Evolutionary conservation across 2,797 vertebrate genomes (phyloP), one percentile per base, ranked within the genome.

Genomic region (Diglossa cyanea): DNA sequence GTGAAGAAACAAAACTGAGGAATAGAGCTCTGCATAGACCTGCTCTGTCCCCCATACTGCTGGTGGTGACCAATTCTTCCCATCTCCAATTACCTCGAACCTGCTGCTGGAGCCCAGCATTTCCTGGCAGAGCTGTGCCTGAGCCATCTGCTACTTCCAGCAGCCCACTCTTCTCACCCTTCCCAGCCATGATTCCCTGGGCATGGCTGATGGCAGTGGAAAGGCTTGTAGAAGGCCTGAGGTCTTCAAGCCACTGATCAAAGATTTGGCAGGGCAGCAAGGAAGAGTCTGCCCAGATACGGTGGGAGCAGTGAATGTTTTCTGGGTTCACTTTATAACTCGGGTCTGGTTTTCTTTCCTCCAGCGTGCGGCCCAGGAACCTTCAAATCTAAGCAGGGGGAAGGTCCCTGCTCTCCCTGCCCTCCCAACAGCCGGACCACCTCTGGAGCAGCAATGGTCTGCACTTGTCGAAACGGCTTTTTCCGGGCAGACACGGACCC

Each of bases 381-480:
- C 78, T 99, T 99, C 96, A 99, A 99, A 96, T 99, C 98, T 12
- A 99, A 99, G 96, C 99, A 99, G 93, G 99, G 99, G 11, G 98
- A 99, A 51, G 97, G 98, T 18, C 98, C 98, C 76, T 99, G 99
- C 61, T 93, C 98, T 30, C 98, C 98, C 16, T 99, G 99, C 72
- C 99, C 99, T 23, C 97, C 98, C 78, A 99, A 99, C 88, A 99
- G 99, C 96, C 98, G 98, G 5, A 98, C 99, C 84, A 98, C 97
- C 76, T 98, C 99, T 0, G 98, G 98, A 42, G 99, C 99, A 7
- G 98, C 99, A 63, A 98, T 91, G 18, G 95, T 99, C 88, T 99
- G 99, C 93, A 98, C 98, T 17, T 99, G 99, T 97, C 98, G 98
- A 31, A 99, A 96, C 1, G 98, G 99, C 91, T 99, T 98, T 97